phyloP scores from a whole-genome alignment of 2,888 invertebrate genomes.

The Zonitis immaculata region DNA sequence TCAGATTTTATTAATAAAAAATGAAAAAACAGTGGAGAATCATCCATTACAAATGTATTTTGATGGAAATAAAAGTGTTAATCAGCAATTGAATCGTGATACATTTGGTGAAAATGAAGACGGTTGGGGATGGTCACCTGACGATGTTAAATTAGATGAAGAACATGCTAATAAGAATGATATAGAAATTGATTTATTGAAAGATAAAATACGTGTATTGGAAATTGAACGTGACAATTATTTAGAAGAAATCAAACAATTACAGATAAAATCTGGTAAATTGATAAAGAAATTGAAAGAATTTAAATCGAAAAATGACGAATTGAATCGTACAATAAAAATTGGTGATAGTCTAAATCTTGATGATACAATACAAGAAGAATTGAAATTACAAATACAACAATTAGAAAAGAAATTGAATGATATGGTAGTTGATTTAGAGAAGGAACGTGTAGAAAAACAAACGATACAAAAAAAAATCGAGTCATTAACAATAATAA shows the following conservation, averaged over 20 bases:
- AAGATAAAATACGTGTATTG: conserved; percentile 57
- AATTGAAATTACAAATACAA: conserved; percentile 65
- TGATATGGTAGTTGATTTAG: conserved; percentile 56
- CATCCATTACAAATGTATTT: too few relatives aligned
- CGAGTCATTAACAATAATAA: conserved; percentile 68
- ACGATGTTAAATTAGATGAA: conserved; percentile 52
- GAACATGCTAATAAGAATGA: conserved; percentile 43
- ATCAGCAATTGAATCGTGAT: conserved; percentile 14
- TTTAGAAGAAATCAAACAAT: conserved; percentile 58
- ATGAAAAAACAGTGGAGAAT: conserved; percentile 12
- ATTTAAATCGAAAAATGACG: conserved; percentile 66
- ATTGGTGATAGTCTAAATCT: conserved; percentile 57
- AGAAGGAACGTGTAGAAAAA: conserved; percentile 63
- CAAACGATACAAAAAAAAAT: conserved; percentile 64
- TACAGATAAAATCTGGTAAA: conserved; percentile 70
- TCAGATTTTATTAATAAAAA: conserved; percentile 20
- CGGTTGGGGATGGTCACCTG: conserved; percentile 59
- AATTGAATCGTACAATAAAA: conserved; percentile 51
- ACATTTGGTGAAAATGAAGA: conserved; percentile 51
- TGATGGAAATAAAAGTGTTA: conserved; percentile 8
- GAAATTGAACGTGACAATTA: conserved; percentile 56
- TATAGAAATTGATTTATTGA: conserved; percentile 51
- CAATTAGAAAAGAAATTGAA: conserved; percentile 61
- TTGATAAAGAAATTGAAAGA: conserved; percentile 80
- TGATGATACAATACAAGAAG: conserved; percentile 75